Conservation (phyloP, 2,113 vertebrate genomes). For the Gymnogyps californianus region DNA sequence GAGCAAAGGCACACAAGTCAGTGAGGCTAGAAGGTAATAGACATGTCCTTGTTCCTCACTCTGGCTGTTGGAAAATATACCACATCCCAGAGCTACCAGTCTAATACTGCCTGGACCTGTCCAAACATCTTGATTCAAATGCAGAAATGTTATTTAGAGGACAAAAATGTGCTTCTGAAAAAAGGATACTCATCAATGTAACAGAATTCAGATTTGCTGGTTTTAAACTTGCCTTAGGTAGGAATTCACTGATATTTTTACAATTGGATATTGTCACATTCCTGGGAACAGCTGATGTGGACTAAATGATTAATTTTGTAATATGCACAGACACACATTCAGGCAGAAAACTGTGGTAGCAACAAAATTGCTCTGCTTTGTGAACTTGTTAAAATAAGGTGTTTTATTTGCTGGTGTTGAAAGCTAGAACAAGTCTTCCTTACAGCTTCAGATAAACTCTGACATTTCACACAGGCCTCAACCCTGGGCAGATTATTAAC, state of each 20-base stretch:
- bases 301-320: not conserved
- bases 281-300: not conserved
- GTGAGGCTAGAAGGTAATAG: not conserved
- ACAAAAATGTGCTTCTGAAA: not conserved
- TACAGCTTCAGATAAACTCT: not conserved
- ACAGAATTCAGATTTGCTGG: too few relatives aligned
- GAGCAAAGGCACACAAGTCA: not conserved
- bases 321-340: not conserved
- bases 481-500: slow-evolving; percentile 16
- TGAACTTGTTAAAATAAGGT: not conserved
- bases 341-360: not conserved
- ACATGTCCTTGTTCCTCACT: not conserved
- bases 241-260: not conserved
- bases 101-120: not conserved
- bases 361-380: not conserved
- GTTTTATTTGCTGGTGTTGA: slow-evolving; percentile 27
- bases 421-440: not conserved
- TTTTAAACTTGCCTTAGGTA: not conserved
- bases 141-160: not conserved
- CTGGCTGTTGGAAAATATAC: not conserved
- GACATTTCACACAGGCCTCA: not conserved
- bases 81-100: not conserved
- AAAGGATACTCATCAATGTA: not conserved
- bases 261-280: not conserved
- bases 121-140: not conserved